Evolutionary conservation across 2,888 invertebrate genomes (phyloP).

Genomic region (Achlya flavicornis): DNA sequence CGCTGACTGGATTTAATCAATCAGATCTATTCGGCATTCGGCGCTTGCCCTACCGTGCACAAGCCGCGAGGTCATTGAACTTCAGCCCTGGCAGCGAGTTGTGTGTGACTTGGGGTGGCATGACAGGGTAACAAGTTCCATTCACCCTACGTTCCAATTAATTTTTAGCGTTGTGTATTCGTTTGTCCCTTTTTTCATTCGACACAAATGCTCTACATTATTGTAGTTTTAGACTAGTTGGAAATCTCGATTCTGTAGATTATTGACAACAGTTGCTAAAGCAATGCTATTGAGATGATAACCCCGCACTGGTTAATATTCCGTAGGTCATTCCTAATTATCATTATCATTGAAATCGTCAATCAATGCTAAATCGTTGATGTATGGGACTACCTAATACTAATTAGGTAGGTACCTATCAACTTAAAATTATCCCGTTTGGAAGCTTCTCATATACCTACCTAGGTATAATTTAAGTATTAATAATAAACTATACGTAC

Average conservation of each 20-base stretch:
- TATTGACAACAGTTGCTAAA: background rate
- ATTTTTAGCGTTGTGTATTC: conserved; percentile 8
- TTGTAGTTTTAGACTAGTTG: background rate
- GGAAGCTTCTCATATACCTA: too few species aligned
- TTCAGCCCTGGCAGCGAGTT: conserved; percentile 7
- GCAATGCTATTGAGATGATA: background rate
- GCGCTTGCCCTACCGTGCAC: background rate
- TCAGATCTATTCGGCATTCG: conserved; percentile 7
- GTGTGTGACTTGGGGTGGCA: conserved; percentile 9
- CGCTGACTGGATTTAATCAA: background rate
- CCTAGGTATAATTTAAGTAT: too few species aligned
- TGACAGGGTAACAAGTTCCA: conserved; percentile 14
- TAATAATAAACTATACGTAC: too few species aligned
- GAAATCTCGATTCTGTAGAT: background rate
- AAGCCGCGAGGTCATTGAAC: conserved; percentile 12
- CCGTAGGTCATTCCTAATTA: background rate
- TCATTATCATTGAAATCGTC: too few species aligned
- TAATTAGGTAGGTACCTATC: too few species aligned
- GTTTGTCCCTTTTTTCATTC: conserved; percentile 8
- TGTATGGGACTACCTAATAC: too few species aligned
- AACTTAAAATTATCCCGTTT: too few species aligned
- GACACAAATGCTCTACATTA: background rate
- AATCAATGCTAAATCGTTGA: too few species aligned
- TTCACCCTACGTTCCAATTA: conserved; percentile 10
- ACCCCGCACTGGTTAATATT: background rate